These are phyloP conservation scores for Druceiella hillmani DNA, from an alignment of 2,888 invertebrate species.

Conservation along the genomic window DNA sequence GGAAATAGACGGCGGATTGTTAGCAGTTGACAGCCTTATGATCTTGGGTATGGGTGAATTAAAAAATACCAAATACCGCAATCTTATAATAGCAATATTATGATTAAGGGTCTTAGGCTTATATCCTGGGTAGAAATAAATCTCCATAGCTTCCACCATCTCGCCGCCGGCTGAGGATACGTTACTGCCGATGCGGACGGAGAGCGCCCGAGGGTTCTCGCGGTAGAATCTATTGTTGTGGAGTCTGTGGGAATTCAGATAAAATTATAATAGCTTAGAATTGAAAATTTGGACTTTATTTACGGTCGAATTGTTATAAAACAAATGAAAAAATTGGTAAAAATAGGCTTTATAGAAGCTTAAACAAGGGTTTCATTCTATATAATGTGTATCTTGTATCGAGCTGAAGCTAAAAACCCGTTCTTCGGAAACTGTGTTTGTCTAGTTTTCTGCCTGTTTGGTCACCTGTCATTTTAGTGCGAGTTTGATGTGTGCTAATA, in stretches of 20 bases:
- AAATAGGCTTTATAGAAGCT: too few species aligned
- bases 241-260: slow-evolving; percentile 29
- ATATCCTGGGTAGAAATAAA: slow-evolving; percentile 43
- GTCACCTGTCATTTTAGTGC: too few species aligned
- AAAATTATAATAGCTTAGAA: too few species aligned
- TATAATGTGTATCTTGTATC: too few species aligned
- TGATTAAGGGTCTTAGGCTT: slow-evolving; percentile 34
- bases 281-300: too few species aligned
- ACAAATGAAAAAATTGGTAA: too few species aligned
- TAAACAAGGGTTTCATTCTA: too few species aligned
- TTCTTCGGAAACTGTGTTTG: too few species aligned
- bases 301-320: too few species aligned
- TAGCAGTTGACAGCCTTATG: slow-evolving; percentile 31
- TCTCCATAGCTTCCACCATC: slow-evolving; percentile 37
- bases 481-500: too few species aligned
- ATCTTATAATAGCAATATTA: slow-evolving; percentile 39
- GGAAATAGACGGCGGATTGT: slow-evolving; percentile 28
- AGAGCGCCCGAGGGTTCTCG: slow-evolving; percentile 37
- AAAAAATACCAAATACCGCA: slow-evolving; percentile 32
- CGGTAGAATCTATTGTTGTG: slow-evolving; percentile 45
- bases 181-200: slow-evolving; percentile 40
- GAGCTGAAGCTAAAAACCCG: too few species aligned
- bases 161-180: slow-evolving; percentile 44
- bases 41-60: slow-evolving; percentile 34
- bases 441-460: too few species aligned